These are phyloP conservation scores for Muntiacus reevesi DNA, from an alignment of 2,113 vertebrate species.

Conservation along the genomic window DNA sequence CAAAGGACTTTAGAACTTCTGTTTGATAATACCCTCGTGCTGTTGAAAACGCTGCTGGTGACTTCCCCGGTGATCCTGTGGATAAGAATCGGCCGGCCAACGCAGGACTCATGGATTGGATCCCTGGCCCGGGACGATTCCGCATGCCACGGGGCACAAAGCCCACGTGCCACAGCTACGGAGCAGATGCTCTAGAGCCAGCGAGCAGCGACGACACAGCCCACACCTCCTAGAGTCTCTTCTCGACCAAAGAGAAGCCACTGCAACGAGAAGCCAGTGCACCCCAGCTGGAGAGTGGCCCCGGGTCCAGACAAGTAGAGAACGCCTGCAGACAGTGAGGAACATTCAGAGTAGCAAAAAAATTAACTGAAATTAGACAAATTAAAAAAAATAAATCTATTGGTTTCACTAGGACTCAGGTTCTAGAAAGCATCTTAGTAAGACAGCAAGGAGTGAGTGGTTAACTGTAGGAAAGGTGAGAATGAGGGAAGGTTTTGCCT, in stretches of 20 bases:
- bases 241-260: rapidly evolving
- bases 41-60: background rate
- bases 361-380: rapidly evolving
- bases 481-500: no score
- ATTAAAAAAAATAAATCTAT: rapidly evolving
- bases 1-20: background rate
- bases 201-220: rapidly evolving
- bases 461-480: no score
- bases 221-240: background rate
- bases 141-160: rapidly evolving
- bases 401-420: no score
- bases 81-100: rapidly evolving
- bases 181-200: background rate
- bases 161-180: rapidly evolving
- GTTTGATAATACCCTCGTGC: background rate
- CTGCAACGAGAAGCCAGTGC: rapidly evolving
- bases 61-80: background rate
- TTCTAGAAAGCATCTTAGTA: no score
- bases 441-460: no score
- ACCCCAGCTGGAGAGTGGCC: background rate
- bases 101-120: rapidly evolving
- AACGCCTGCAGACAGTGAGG: rapidly evolving
- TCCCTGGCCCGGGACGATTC: rapidly evolving
- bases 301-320: rapidly evolving
- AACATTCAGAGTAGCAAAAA: rapidly evolving